These are phyloP conservation scores for Microchirus variegatus DNA, from an alignment of 2,797 vertebrate genomes.

Conservation along the genomic window DNA sequence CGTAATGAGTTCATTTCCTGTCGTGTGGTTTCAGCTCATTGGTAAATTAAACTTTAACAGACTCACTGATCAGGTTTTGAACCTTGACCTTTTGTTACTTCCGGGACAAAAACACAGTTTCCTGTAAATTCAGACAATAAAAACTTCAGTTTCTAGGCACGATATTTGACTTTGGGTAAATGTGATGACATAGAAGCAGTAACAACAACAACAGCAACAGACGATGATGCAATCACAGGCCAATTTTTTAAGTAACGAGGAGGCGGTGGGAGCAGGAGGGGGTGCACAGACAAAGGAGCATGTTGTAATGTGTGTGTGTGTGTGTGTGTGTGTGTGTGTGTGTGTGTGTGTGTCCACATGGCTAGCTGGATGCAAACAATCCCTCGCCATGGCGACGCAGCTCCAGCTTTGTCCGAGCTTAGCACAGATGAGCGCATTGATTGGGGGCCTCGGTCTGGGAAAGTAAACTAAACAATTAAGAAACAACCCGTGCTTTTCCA, in stretches of 20 bases:
- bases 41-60: conserved; percentile 47
- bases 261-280: conserved; percentile 27
- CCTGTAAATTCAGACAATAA: background rate
- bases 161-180: too few relatives aligned
- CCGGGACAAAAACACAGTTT: too few relatives aligned
- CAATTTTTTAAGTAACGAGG: conserved; percentile 39
- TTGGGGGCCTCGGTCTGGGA: conserved; percentile 68
- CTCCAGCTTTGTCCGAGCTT: conserved; percentile 71
- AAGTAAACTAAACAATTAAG: conserved; percentile 75
- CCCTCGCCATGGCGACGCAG: conserved; percentile 74
- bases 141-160: too few relatives aligned
- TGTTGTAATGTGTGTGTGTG: conserved; percentile 45
- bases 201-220: conserved; percentile 19
- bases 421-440: conserved; percentile 75
- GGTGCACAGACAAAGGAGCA: conserved; percentile 68
- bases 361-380: conserved; percentile 80
- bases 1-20: conserved; percentile 50
- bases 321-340: conserved; percentile 29
- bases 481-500: conserved; percentile 63
- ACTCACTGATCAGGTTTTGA: conserved; percentile 31
- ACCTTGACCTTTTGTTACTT: conserved; percentile 9
- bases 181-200: conserved; percentile 3
- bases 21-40: conserved; percentile 6
- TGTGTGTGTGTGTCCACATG: conserved; percentile 54
- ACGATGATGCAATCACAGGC: conserved; percentile 44